phyloP scores from a whole-genome alignment of 2,797 vertebrate genomes.

The Dallia pectoralis region DNA sequence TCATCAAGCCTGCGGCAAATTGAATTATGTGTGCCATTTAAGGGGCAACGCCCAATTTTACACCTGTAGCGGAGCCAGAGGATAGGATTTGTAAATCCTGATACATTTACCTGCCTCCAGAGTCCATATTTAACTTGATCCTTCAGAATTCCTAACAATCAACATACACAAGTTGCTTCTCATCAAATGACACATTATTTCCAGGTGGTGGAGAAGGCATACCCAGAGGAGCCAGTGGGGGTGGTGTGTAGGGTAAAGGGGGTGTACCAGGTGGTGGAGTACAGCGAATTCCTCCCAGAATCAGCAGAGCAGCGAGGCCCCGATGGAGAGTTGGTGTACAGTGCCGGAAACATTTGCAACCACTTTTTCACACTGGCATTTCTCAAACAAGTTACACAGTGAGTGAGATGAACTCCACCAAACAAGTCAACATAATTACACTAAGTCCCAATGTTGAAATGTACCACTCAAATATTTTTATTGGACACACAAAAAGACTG shows the following conservation, averaged over 20 bases:
- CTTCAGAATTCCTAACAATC: no score
- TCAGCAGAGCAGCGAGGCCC: conserved; percentile 62
- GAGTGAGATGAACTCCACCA: conserved; percentile 45
- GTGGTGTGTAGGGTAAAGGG: conserved; percentile 88
- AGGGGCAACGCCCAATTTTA: no score
- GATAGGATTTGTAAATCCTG: no score
- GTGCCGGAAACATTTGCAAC: conserved; percentile 91
- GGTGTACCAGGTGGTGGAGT: conserved; percentile 89
- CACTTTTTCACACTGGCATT: conserved; percentile 91
- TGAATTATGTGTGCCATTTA: no score
- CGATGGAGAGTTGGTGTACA: conserved; percentile 76
- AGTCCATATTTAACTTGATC: no score
- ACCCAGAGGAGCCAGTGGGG: conserved; percentile 85
- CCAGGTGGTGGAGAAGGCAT: conserved; percentile 90
- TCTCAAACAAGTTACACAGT: conserved; percentile 79
- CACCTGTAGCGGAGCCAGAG: no score
- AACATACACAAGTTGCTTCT: not conserved
- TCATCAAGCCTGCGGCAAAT: no score
- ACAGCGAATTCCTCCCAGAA: conserved; percentile 85
- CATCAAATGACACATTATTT: not conserved
- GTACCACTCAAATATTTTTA: not conserved
- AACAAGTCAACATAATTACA: not conserved
- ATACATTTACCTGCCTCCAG: no score
- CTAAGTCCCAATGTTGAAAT: not conserved
- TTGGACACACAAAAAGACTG: no score